Evolutionary conservation across 2,888 invertebrate genomes (phyloP), one percentile per base, ranked within the genome.

Genomic region (Megamerina dolium): DNA sequence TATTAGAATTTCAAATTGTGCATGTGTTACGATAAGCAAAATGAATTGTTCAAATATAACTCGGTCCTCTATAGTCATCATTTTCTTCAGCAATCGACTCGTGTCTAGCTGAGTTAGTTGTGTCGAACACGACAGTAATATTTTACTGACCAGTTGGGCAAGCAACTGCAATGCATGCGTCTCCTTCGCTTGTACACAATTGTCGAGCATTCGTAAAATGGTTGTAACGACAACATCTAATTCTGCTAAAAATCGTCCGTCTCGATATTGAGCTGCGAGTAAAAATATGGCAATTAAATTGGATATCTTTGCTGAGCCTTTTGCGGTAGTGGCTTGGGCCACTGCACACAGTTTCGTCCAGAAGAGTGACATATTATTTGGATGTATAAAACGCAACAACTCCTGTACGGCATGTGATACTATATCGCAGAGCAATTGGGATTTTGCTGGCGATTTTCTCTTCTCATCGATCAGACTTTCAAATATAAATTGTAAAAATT

Each of bases 31-130:
- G 4, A 87, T 77, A 64, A 80, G 77, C 56, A 80, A 77, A 3
- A 86, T 77, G 59, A 86, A 82, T 43, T 77, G 74, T 37, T 83
- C 75, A 23, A 82, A 73, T 14, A 83, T 74, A 23, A 73, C 68
- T 35, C 76, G 74, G 41, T 79, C 73, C 8, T 76, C 73, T 10
- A 82, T 63, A 10, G 74, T 74, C 21, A 87, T 63, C 18, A 83
- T 70, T 50, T 81, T 82, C 56, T 79, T 76, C 1, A 83, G 76
- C 40, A 88, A 71, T n/a, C 78, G 75, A 26, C 82, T 81, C 0
- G 85, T 80, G 60, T 82, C 80, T 61, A 88, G 81, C 68, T 88
- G 88, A 3, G 80, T 77, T 10, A 89, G 67, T 38, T 78, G 78
- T 1, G 84, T 69, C 53, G 79, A 77, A 8, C 75, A 72, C 0